Conservation (phyloP, 2,888 invertebrate species). For the Eugnorisma glareosa region DNA sequence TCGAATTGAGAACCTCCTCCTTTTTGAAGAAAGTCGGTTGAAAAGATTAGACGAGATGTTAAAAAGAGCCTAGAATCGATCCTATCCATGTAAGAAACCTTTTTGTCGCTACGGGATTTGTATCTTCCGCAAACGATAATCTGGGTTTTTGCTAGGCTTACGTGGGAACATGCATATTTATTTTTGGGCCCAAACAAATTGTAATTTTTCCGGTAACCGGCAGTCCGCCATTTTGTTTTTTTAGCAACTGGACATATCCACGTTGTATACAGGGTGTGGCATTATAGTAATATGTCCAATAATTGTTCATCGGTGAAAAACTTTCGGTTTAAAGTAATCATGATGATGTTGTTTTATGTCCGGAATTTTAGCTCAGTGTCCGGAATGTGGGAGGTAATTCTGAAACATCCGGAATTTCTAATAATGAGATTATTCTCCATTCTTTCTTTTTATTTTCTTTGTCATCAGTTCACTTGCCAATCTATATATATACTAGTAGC, state of each 20-base stretch:
- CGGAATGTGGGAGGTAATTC: no score
- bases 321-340: neutral
- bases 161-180: neutral
- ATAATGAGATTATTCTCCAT: no score
- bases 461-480: no score
- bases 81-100: neutral
- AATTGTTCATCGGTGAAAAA: neutral
- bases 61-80: neutral
- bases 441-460: no score
- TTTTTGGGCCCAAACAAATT: neutral
- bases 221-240: neutral
- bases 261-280: neutral
- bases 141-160: neutral
- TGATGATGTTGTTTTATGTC: neutral
- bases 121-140: conserved; percentile 7
- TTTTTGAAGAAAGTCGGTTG: no score
- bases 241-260: neutral
- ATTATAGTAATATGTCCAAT: neutral
- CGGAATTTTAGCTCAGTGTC: no score
- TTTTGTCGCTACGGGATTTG: conserved; percentile 14
- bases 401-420: no score
- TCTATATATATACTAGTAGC: no score
- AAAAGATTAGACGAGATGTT: no score
- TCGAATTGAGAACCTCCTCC: no score
- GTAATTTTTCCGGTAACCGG: neutral